A percentile compares a stretch with the other conserved stretches of the same genome.
Evolutionary conservation across 2,113 vertebrate genomes (phyloP).

Genomic region (Paracanthobrama guichenoti): DNA sequence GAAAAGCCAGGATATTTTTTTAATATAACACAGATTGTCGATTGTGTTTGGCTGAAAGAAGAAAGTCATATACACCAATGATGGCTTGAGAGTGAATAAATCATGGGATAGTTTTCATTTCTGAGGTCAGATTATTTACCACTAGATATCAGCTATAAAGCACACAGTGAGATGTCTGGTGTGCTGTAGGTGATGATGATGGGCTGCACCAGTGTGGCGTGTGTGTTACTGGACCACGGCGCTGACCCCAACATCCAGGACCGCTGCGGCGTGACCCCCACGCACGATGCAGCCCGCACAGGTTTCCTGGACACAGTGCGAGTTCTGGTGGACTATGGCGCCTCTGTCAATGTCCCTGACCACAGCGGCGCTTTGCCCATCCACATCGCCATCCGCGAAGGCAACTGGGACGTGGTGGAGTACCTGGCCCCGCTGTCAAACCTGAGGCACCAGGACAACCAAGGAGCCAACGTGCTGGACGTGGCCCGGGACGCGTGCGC

Average conservation of each 20-base stretch:
- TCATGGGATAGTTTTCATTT: no score
- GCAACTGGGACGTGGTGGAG: constrained; percentile 77
- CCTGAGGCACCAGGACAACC: constrained; percentile 76
- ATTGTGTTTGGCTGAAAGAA: no score
- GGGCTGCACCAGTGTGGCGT: constrained; percentile 79
- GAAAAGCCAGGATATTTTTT: no score
- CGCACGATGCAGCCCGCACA: constrained; percentile 85
- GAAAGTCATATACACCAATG: no score
- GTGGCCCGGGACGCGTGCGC: constrained; percentile 71
- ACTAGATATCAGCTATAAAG: no score
- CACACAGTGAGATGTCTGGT: not conserved
- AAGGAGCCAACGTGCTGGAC: constrained; percentile 79
- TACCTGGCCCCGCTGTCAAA: constrained; percentile 80
- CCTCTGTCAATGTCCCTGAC: constrained; percentile 80
- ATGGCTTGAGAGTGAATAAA: no score
- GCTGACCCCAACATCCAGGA: constrained; percentile 87
- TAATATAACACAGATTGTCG: no score
- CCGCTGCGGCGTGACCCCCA: constrained; percentile 76
- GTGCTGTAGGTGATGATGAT: constrained; percentile 89
- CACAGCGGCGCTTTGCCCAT: constrained; percentile 79
- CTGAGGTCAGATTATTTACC: no score
- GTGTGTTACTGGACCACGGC: constrained; percentile 83
- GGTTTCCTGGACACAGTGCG: constrained; percentile 86
- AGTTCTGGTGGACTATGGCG: constrained; percentile 81
- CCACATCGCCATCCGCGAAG: constrained; percentile 82